phyloP scores from a whole-genome alignment of 1,140 invertebrate species.

The Caligus rogercresseyi region DNA sequence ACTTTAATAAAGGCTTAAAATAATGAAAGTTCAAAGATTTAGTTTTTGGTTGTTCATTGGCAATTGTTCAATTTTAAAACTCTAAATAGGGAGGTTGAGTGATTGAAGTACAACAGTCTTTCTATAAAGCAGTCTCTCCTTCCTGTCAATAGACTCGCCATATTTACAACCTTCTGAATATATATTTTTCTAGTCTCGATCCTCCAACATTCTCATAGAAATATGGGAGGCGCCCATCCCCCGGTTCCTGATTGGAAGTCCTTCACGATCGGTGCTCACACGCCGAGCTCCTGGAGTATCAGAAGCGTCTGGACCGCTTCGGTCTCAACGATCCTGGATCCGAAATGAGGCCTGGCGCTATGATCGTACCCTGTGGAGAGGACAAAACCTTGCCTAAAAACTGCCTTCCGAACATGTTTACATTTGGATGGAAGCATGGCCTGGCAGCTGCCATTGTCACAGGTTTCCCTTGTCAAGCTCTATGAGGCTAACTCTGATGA shows the following conservation, averaged over 20 bases:
- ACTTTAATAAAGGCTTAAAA: too few species aligned
- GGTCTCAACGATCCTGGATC: not conserved
- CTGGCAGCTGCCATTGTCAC: not conserved
- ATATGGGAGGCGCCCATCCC: not conserved
- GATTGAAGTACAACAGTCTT: too few species aligned
- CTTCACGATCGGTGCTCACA: not conserved
- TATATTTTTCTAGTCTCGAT: not conserved
- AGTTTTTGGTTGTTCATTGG: too few species aligned
- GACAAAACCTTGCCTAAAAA: not conserved
- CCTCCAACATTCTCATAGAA: not conserved
- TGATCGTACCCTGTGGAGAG: not conserved
- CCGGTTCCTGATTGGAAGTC: not conserved
- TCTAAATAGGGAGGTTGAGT: too few species aligned
- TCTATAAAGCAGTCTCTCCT: too few species aligned
- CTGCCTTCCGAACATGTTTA: not conserved
- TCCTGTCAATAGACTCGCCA: not conserved
- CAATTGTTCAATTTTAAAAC: too few species aligned
- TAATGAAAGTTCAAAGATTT: too few species aligned
- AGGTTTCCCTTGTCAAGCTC: not conserved
- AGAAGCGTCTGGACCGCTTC: not conserved
- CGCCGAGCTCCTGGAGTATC: not conserved
- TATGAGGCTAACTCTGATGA: not conserved
- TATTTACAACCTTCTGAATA: not conserved
- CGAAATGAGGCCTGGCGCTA: not conserved
- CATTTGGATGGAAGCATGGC: not conserved